Evolutionary conservation across 2,888 invertebrate species (phyloP).

Genomic region (Drosophila parthenogenetica): DNA sequence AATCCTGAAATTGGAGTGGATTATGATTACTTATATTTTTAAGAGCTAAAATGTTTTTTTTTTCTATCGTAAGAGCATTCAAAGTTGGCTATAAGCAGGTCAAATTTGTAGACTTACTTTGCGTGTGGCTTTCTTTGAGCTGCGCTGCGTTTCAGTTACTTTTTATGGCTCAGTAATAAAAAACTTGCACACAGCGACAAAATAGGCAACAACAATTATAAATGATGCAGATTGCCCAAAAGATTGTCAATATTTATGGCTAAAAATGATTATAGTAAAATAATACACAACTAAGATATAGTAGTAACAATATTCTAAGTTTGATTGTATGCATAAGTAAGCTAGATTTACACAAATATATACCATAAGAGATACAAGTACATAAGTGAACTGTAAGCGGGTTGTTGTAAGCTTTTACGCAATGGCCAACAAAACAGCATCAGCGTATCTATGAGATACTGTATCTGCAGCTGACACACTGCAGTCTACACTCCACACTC

Average conservation of each 20-base stretch:
- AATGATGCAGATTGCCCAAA: conserved; percentile 59
- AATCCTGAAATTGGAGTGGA: no score
- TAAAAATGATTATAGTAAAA: conserved; percentile 57
- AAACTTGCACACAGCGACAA: conserved; percentile 53
- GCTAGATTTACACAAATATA: conserved; percentile 6
- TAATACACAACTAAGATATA: conserved; percentile 29
- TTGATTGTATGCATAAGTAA: conserved; percentile 22
- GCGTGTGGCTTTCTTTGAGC: conserved; percentile 60
- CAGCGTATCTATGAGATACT: conserved; percentile 60
- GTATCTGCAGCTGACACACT: conserved; percentile 69
- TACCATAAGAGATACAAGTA: conserved; percentile 8
- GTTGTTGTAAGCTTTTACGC: conserved; percentile 49
- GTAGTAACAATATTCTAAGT: conserved; percentile 1
- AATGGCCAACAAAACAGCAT: conserved; percentile 50
- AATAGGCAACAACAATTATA: conserved; percentile 57
- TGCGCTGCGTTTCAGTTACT: conserved; percentile 56
- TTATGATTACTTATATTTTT: no score
- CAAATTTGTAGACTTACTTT: conserved; percentile 26
- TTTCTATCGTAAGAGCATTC: background rate
- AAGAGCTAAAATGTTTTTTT: no score
- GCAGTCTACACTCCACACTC: conserved; percentile 9
- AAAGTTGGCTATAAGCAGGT: background rate
- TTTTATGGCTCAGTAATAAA: conserved; percentile 73
- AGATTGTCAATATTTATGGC: conserved; percentile 76
- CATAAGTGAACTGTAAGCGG: conserved; percentile 44